These are phyloP conservation scores for Drosophila orena DNA, from an alignment of 1,140 invertebrate species.

Conservation along the genomic window DNA sequence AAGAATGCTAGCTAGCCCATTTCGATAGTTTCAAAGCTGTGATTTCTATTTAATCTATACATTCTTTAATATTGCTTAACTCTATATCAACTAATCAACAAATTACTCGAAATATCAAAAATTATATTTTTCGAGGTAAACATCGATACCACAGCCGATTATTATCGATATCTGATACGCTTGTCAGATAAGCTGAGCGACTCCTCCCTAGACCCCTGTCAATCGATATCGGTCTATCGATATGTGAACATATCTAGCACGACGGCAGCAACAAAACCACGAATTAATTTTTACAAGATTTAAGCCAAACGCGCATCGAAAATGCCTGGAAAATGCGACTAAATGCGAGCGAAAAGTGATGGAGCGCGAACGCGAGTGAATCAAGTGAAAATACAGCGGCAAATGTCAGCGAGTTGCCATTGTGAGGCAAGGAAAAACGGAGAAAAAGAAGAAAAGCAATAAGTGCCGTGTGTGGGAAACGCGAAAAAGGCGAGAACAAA, in stretches of 20 bases:
- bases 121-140: background rate
- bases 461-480: conserved; percentile 47
- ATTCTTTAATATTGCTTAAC: too few species aligned
- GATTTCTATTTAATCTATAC: too few species aligned
- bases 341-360: background rate
- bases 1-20: background rate
- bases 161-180: background rate
- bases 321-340: conserved; percentile 18
- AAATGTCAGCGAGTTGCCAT: conserved; percentile 23
- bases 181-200: background rate
- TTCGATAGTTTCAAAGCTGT: too few species aligned
- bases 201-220: background rate
- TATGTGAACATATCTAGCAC: background rate
- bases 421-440: conserved; percentile 17
- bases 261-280: conserved; percentile 35
- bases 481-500: conserved; percentile 50
- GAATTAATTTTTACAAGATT: conserved; percentile 28
- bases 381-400: conserved; percentile 4
- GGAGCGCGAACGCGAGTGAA: conserved; percentile 1
- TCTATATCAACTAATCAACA: too few species aligned
- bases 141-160: background rate
- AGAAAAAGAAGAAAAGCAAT: conserved; percentile 34
- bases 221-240: background rate
- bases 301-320: conserved; percentile 23
- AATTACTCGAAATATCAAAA: too few species aligned